Percentiles rank a stretch among this genome's conserved stretches.
Evolutionary conservation across 2,113 vertebrate genomes (phyloP).

Genomic region (Perccottus glenii): DNA sequence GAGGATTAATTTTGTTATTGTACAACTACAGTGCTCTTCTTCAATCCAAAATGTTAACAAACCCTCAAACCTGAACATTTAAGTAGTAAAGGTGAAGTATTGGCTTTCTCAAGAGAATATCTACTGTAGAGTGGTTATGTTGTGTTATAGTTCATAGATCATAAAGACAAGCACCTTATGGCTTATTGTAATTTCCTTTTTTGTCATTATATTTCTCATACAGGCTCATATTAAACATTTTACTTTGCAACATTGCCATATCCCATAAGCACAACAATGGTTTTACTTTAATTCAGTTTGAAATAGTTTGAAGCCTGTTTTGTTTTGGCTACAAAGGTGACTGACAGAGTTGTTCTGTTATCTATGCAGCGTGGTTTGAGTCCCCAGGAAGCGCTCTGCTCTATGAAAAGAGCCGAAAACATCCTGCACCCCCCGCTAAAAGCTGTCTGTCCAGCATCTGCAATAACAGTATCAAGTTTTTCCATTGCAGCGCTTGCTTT

Average conservation of each 20-base stretch:
- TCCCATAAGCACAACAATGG: not conserved
- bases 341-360: not conserved
- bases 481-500: constrained; percentile 62
- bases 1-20: too few species aligned
- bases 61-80: too few species aligned
- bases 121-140: too few species aligned
- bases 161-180: too few species aligned
- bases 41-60: too few species aligned
- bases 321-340: constrained; percentile 3
- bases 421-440: constrained; percentile 61
- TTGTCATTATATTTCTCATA: not conserved
- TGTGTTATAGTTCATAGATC: too few species aligned
- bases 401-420: constrained; percentile 44
- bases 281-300: not conserved
- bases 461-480: constrained; percentile 70
- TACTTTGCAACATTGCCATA: not conserved
- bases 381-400: constrained; percentile 28
- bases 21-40: too few species aligned
- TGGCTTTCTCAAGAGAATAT: too few species aligned
- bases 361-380: constrained; percentile 54
- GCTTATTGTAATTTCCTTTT: not conserved
- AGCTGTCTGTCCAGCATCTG: constrained; percentile 52
- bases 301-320: not conserved
- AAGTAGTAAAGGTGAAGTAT: too few species aligned
- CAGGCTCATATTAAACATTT: not conserved